Base-by-base conservation (phyloP, 1,140 invertebrate species). In the Drosophila repletoides region DNA sequence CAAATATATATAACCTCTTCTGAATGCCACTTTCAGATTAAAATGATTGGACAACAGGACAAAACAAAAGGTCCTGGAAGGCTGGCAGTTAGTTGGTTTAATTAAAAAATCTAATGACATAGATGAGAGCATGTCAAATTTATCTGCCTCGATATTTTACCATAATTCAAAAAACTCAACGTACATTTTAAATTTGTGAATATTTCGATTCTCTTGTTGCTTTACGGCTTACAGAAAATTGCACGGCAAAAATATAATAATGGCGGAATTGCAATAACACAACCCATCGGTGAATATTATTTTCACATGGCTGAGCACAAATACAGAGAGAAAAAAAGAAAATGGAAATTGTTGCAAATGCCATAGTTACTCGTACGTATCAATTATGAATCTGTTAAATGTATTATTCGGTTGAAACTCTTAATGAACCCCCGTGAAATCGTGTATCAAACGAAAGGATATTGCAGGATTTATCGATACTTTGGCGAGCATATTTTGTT, bases 381-480 rank as follows among this genome's bases (percentile, higher is more conserved):
- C 34, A 41, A 61, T 52, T 31, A 41, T 22, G 38, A 29, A 33
- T 31, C 19, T 49, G n/a, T 17, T 51, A 38, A 51, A 22, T 34
- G 24, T 22, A 19, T 33, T 31, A 41, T 40, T 24, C 41, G 19
- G 17, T 31, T 21, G 12, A 21, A 40, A 31, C 55, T 28, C n/a
- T 41, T 33, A 61, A 41, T 61, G 34, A 61, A 61, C 46, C 5
- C 5, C 17, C 19, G n/a, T 12, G 46, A 61, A 60, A 10, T 29
- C 10, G 21, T 34, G 49, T 31, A 21, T 45, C n/a, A 64, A 64
- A 56, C 46, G 40, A 22, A 64, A 38, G 40, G 51, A 55, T 64
- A 64, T 63, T 64, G 40, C 40, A 36, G 21, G 10, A 55, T 43
- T 33, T 53, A 52, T 53, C 2, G 34, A 51, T 51, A 34, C 7